Evolutionary conservation across 2,113 vertebrate species (phyloP).

Genomic region (Zeus faber): DNA sequence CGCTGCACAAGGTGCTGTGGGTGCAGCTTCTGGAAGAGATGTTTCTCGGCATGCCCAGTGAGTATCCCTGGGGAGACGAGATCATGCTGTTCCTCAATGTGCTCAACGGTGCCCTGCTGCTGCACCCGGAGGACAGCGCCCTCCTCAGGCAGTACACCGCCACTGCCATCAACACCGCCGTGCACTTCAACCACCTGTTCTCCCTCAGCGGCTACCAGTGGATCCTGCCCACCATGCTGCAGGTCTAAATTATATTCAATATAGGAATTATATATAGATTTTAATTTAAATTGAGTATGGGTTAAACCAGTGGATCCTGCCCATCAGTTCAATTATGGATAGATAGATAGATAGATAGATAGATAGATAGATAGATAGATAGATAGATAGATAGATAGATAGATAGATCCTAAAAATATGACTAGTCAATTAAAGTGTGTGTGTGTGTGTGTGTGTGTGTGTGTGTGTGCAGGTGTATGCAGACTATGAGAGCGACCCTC

Average conservation of each 20-base stretch:
- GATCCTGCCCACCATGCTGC: constrained; percentile 97
- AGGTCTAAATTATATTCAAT: no score
- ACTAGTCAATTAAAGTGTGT: no score
- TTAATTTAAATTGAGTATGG: no score
- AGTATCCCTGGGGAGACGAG: constrained; percentile 98
- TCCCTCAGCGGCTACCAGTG: constrained; percentile 98
- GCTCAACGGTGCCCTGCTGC: constrained; percentile 93
- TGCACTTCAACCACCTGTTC: constrained; percentile 98
- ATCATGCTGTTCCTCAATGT: constrained; percentile 99
- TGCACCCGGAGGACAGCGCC: constrained; percentile 95
- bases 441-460: not conserved
- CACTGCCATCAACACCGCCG: constrained; percentile 94
- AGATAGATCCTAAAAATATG: no score
- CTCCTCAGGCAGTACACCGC: constrained; percentile 93
- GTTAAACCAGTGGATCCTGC: no score
- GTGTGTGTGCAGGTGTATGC: constrained; percentile 82
- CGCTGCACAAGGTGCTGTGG: constrained; percentile 97
- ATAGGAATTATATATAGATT: no score
- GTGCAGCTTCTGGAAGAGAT: constrained; percentile 98
- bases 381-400: no score
- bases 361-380: no score
- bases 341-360: no score
- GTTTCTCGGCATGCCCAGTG: constrained; percentile 98
- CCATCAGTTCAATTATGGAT: no score
- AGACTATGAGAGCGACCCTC: constrained; percentile 94